These are phyloP conservation scores for Otis tarda DNA, from an alignment of 2,113 vertebrate genomes.

Conservation along the genomic window DNA sequence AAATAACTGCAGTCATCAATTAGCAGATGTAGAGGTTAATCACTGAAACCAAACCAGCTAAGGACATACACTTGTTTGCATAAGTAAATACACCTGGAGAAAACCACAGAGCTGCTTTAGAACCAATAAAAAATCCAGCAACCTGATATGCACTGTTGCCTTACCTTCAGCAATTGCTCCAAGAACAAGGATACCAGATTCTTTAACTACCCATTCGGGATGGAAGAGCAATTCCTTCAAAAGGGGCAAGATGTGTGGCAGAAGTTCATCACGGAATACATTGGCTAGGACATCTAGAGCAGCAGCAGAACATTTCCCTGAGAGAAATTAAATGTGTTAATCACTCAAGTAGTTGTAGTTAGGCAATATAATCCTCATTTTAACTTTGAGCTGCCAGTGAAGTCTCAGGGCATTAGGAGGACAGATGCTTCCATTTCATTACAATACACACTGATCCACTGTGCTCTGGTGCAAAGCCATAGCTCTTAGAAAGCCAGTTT, in stretches of 20 bases:
- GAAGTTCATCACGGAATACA: constrained; percentile 93
- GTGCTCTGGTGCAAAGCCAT: not conserved
- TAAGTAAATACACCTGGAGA: not conserved
- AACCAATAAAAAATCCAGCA: not conserved
- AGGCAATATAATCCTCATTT: not conserved
- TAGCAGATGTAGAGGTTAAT: not conserved
- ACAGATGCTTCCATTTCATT: not conserved
- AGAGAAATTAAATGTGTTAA: not conserved
- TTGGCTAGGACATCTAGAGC: constrained; percentile 94
- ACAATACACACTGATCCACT: not conserved
- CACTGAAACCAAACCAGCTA: not conserved
- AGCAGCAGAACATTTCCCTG: constrained; percentile 96
- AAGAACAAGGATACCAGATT: constrained; percentile 96
- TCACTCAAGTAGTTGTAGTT: not conserved
- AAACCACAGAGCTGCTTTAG: not conserved
- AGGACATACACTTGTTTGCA: not conserved
- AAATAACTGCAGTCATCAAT: not conserved
- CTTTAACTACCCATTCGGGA: constrained; percentile 93
- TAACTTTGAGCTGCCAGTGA: not conserved
- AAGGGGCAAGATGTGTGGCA: constrained; percentile 91
- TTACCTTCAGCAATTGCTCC: constrained; percentile 96
- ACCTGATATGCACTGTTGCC: not conserved
- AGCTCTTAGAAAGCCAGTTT: not conserved
- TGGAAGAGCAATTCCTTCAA: constrained; percentile 97
- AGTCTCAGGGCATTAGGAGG: not conserved